Conservation (phyloP, 2,797 vertebrate species). For the Catostomus latipinnis region DNA sequence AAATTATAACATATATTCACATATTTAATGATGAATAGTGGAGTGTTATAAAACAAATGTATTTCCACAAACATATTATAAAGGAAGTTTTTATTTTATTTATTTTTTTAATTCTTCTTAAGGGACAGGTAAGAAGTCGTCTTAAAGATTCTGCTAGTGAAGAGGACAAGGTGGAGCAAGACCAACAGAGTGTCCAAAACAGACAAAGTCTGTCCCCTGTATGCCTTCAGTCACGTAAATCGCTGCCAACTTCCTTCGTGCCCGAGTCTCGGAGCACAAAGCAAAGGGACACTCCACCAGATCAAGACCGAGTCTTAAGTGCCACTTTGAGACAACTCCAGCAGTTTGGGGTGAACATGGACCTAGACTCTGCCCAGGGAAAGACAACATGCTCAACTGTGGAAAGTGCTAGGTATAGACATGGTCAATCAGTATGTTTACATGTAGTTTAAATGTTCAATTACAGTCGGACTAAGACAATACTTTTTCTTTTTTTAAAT, state of each 20-base stretch:
- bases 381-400: conserved; percentile 71
- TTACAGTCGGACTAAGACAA: too few relatives aligned
- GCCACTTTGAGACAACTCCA: conserved; percentile 87
- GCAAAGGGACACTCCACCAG: conserved; percentile 52
- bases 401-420: conserved; percentile 86
- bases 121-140: conserved; percentile 88
- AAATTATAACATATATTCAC: not conserved
- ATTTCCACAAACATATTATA: not conserved
- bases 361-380: conserved; percentile 68
- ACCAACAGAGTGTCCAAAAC: conserved; percentile 47
- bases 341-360: conserved; percentile 85
- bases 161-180: conserved; percentile 60
- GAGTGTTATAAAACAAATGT: not conserved
- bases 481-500: too few relatives aligned
- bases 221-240: conserved; percentile 20
- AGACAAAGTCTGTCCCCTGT: conserved; percentile 48
- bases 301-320: conserved; percentile 79
- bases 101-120: conserved; percentile 20
- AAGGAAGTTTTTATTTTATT: not conserved
- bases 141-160: conserved; percentile 76
- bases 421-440: not conserved
- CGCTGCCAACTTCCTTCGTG: conserved; percentile 53
- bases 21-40: too few relatives aligned
- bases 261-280: conserved; percentile 17
- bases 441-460: too few relatives aligned